These are phyloP conservation scores for Holcopasites calliopsidis DNA, from an alignment of 1,140 invertebrate genomes.

Conservation along the genomic window DNA sequence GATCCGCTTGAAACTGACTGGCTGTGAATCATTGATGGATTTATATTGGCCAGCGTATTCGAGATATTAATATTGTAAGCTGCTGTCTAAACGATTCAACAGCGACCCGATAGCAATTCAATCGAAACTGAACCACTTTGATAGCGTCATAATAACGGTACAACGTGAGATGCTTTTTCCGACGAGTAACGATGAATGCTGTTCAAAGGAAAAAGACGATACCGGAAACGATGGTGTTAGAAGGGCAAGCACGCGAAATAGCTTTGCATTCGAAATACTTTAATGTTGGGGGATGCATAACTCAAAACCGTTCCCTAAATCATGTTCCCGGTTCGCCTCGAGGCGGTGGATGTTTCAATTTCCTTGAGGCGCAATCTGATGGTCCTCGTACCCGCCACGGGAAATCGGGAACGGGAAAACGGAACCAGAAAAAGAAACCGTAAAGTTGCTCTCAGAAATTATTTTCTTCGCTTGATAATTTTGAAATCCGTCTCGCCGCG, in stretches of 20 bases:
- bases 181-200: background rate
- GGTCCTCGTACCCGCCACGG: slow-evolving; percentile 61
- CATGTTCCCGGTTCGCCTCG: slow-evolving; percentile 72
- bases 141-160: background rate
- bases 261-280: slow-evolving; percentile 74
- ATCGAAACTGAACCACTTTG: slow-evolving; percentile 3
- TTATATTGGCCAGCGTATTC: slow-evolving; percentile 14
- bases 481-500: too few species aligned
- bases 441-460: slow-evolving; percentile 31
- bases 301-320: slow-evolving; percentile 77
- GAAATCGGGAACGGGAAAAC: slow-evolving; percentile 43
- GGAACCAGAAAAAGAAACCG: slow-evolving; percentile 23
- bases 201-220: background rate
- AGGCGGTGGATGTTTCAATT: slow-evolving; percentile 79
- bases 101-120: background rate
- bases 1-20: slow-evolving; percentile 7
- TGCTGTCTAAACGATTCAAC: slow-evolving; percentile 24
- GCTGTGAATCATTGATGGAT: slow-evolving; percentile 35
- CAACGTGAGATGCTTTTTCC: background rate
- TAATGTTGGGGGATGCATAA: slow-evolving; percentile 75
- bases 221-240: slow-evolving; percentile 30
- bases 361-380: slow-evolving; percentile 78
- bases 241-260: slow-evolving; percentile 60
- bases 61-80: slow-evolving; percentile 20
- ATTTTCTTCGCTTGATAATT: slow-evolving; percentile 46